Conservation (phyloP, 2,888 invertebrate species). For the Eilema caniola region DNA sequence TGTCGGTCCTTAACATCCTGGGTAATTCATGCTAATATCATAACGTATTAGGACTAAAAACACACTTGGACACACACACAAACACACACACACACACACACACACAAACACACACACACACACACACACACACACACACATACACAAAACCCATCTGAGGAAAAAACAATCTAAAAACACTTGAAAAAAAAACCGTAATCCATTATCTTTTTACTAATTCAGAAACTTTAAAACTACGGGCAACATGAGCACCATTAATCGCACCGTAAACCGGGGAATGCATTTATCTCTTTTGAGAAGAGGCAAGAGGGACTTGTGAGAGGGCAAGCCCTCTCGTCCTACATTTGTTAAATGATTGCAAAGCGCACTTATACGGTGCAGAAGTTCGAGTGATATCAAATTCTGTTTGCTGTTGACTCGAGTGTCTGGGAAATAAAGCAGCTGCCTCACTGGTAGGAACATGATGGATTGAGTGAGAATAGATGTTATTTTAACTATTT, state of each 20-base stretch:
- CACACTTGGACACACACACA: not conserved
- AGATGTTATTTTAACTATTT: not conserved
- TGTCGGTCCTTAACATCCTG: no score
- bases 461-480: not conserved
- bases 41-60: no score
- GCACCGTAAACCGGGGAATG: constrained; percentile 18
- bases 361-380: constrained; percentile 15
- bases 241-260: constrained; percentile 14
- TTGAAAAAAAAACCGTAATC: constrained; percentile 9
- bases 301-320: constrained; percentile 9
- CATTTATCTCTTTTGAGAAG: constrained; percentile 22
- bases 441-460: not conserved
- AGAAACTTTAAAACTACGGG: constrained; percentile 14
- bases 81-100: not conserved
- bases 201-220: constrained; percentile 10
- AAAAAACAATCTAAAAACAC: not conserved
- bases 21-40: no score
- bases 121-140: not conserved
- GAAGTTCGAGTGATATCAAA: constrained; percentile 13
- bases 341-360: constrained; percentile 19
- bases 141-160: not conserved
- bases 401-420: constrained; percentile 10
- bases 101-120: no score
- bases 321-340: constrained; percentile 8
- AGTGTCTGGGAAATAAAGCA: constrained; percentile 18